Percentiles rank a stretch among this genome's conserved stretches.
phyloP scores from a whole-genome alignment of 2,888 invertebrate genomes.

The Dimorphilus gyrociliatus region DNA sequence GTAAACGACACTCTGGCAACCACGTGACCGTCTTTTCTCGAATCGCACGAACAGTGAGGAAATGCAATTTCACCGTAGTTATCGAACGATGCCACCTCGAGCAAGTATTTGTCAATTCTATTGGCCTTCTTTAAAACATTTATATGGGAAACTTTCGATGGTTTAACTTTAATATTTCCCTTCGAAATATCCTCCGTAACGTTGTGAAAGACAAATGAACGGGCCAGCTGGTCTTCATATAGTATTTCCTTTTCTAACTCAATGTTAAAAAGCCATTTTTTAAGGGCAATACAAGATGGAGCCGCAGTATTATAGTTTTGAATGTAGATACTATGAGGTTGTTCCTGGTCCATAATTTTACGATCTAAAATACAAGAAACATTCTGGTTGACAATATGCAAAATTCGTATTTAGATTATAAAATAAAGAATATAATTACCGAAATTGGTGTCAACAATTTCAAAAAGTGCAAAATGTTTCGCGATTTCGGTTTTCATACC shows the following conservation, averaged over 20 bases:
- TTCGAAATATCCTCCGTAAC: too few species aligned
- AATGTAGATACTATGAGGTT: conserved; percentile 91
- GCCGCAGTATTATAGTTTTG: conserved; percentile 97
- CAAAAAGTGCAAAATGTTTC: conserved; percentile 85
- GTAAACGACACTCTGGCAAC: conserved; percentile 52
- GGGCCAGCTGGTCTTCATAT: conserved; percentile 51
- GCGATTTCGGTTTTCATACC: conserved; percentile 61
- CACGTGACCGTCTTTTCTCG: conserved; percentile 65
- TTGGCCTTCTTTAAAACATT: too few species aligned
- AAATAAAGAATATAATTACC: conserved; percentile 57
- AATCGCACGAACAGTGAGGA: conserved; percentile 83
- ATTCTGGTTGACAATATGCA: neutral
- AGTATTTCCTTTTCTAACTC: conserved; percentile 20
- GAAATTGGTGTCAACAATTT: conserved; percentile 91
- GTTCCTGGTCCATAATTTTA: conserved; percentile 77
- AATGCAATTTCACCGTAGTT: conserved; percentile 87
- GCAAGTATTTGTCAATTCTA: too few species aligned
- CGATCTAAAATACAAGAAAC: conserved; percentile 51
- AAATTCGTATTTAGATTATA: neutral
- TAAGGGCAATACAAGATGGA: conserved; percentile 71
- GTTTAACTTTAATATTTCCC: too few species aligned
- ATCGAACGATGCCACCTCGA: conserved; percentile 51
- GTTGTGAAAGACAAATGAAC: too few species aligned
- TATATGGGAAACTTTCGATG: too few species aligned
- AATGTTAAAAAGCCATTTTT: conserved; percentile 39